phyloP scores from a whole-genome alignment of 2,797 vertebrate species.

The Fistularia commersonii region DNA sequence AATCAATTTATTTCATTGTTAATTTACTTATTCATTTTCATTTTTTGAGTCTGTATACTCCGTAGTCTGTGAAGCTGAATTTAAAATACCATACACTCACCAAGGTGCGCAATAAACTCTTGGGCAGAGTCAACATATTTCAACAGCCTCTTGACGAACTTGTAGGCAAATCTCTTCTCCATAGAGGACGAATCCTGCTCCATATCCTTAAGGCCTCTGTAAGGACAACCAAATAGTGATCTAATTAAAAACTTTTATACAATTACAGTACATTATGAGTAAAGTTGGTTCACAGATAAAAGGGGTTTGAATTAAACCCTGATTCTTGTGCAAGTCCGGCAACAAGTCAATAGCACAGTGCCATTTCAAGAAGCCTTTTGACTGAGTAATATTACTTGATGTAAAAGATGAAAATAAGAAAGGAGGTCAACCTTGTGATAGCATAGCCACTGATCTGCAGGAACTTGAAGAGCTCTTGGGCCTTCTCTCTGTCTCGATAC shows the following conservation, averaged over 20 bases:
- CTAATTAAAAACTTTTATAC: no score
- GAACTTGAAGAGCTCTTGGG: conserved; percentile 95
- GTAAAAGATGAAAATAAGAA: neutral
- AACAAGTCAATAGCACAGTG: neutral
- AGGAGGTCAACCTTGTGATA: conserved; percentile 80
- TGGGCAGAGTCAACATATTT: conserved; percentile 95
- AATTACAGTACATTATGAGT: no score
- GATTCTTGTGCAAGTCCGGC: no score
- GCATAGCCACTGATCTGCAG: conserved; percentile 89
- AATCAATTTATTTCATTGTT: no score
- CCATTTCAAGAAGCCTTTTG: neutral
- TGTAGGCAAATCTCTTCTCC: conserved; percentile 94
- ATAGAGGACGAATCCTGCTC: conserved; percentile 93
- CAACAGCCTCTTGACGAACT: conserved; percentile 92
- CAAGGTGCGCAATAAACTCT: conserved; percentile 97
- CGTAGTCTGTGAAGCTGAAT: neutral
- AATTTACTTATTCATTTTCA: no score
- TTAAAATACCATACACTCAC: conserved; percentile 70
- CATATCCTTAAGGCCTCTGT: conserved; percentile 86
- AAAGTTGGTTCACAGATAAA: no score
- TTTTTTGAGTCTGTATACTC: neutral
- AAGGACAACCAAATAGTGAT: conserved; percentile 1
- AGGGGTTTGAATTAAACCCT: no score
- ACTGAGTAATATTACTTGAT: neutral
- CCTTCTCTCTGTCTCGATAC: conserved; percentile 91